Evolutionary conservation across 1,140 invertebrate genomes (phyloP).

Genomic region (Drosophila elegans): DNA sequence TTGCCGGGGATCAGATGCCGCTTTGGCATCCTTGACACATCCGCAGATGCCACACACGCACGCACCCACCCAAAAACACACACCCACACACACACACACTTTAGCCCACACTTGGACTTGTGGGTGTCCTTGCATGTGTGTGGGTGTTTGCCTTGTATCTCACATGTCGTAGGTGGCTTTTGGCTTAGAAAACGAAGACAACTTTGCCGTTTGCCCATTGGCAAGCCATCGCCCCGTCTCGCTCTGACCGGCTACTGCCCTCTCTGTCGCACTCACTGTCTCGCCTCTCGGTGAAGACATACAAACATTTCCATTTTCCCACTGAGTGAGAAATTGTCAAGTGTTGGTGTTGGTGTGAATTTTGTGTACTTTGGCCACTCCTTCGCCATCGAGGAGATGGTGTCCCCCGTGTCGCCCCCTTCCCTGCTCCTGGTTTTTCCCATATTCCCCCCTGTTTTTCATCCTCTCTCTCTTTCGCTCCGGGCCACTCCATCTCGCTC

Average conservation of each 20-base stretch:
- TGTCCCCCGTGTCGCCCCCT: background rate
- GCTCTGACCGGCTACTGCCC: background rate
- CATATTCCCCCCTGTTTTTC: background rate
- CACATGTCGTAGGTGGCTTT: constrained; percentile 41
- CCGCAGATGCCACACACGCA: constrained; percentile 3
- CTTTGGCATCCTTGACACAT: constrained; percentile 36
- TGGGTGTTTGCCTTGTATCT: constrained; percentile 6
- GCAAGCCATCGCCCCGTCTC: constrained; percentile 42
- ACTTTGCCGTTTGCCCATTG: constrained; percentile 66
- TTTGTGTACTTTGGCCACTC: constrained; percentile 85
- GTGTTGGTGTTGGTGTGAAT: constrained; percentile 82
- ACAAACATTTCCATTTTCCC: constrained; percentile 49
- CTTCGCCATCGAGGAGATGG: constrained; percentile 59
- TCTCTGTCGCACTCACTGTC: constrained; percentile 16
- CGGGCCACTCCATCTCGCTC: constrained; percentile 4
- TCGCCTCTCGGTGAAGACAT: constrained; percentile 17
- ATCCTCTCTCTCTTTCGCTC: constrained; percentile 9
- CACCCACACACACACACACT: background rate
- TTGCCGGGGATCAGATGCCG: constrained; percentile 23
- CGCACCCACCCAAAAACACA: background rate
- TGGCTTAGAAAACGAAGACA: constrained; percentile 56
- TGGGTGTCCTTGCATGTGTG: constrained; percentile 16
- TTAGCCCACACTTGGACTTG: background rate
- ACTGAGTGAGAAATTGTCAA: constrained; percentile 66
- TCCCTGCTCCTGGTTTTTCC: background rate